Conservation (phyloP, 2,113 vertebrate species). For the Benitochromis conjunctus region DNA sequence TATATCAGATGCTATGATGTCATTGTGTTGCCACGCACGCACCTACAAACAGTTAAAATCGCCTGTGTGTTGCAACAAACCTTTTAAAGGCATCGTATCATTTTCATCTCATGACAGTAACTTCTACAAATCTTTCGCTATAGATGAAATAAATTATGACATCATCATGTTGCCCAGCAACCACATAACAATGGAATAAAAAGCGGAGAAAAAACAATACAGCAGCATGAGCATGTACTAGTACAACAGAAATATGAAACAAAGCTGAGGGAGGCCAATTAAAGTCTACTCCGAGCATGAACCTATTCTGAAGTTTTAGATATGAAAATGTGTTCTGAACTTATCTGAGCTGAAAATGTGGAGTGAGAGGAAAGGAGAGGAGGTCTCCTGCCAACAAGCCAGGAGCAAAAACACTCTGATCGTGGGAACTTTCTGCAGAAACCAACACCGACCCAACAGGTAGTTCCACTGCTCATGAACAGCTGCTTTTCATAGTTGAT, state of each 20-base stretch:
- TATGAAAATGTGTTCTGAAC: background rate
- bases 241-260: background rate
- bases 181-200: background rate
- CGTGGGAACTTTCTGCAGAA: constrained; percentile 35
- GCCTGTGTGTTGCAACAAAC: rapidly evolving
- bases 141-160: background rate
- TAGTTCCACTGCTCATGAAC: constrained; percentile 8
- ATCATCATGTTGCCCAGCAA: background rate
- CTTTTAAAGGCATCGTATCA: background rate
- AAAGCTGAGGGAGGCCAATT: background rate
- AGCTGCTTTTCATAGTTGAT: background rate
- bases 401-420: background rate
- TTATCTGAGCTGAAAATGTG: background rate
- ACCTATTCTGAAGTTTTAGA: background rate
- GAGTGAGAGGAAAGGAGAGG: background rate
- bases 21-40: background rate
- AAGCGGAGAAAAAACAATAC: background rate
- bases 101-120: background rate
- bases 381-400: constrained; percentile 11
- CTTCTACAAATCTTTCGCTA: background rate
- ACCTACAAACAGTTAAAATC: background rate
- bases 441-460: constrained; percentile 36
- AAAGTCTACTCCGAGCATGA: background rate
- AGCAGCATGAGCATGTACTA: background rate
- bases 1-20: background rate